Percentiles rank a stretch among this genome's conserved stretches.
Conservation (phyloP, 2,888 invertebrate genomes). For the Drosophila greeni region DNA sequence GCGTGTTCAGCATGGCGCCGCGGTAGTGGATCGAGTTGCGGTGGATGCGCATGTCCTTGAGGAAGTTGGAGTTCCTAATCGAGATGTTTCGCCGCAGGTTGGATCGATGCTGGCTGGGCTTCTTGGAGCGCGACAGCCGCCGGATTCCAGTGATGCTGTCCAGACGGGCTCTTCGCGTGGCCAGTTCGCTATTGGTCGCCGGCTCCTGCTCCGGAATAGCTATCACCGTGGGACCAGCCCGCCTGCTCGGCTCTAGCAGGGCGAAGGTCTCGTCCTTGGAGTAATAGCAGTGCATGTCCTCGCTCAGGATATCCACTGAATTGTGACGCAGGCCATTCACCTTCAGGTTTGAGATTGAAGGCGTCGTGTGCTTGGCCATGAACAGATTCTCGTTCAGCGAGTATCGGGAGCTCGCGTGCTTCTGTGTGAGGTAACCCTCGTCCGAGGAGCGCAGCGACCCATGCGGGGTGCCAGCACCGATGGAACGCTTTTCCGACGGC, state of each 20-base stretch:
- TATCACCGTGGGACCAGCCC: constrained; percentile 60
- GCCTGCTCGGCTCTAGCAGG: constrained; percentile 66
- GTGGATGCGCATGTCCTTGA: constrained; percentile 85
- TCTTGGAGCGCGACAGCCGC: constrained; percentile 73
- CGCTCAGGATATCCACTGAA: constrained; percentile 76
- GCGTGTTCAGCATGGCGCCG: constrained; percentile 90
- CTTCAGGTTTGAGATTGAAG: constrained; percentile 65
- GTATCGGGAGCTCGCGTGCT: constrained; percentile 75
- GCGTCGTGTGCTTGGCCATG: constrained; percentile 61
- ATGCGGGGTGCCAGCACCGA: constrained; percentile 48
- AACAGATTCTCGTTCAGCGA: constrained; percentile 78
- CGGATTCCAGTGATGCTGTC: constrained; percentile 73
- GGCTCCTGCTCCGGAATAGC: constrained; percentile 72
- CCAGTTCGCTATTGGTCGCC: constrained; percentile 41
- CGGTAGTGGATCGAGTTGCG: constrained; percentile 91
- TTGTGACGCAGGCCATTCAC: constrained; percentile 74
- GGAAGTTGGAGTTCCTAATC: constrained; percentile 82
- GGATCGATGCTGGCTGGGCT: constrained; percentile 71
- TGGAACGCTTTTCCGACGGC: constrained; percentile 76
- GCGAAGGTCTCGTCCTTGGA: constrained; percentile 67
- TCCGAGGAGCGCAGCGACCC: constrained; percentile 68
- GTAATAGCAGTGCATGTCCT: constrained; percentile 68
- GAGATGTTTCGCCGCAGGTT: constrained; percentile 76
- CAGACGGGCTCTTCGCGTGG: constrained; percentile 58
- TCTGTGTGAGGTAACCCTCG: constrained; percentile 72